Percentiles rank a stretch among this genome's conserved stretches.
Evolutionary conservation across 1,140 invertebrate species (phyloP).

Genomic region (Oedothorax gibbosus): DNA sequence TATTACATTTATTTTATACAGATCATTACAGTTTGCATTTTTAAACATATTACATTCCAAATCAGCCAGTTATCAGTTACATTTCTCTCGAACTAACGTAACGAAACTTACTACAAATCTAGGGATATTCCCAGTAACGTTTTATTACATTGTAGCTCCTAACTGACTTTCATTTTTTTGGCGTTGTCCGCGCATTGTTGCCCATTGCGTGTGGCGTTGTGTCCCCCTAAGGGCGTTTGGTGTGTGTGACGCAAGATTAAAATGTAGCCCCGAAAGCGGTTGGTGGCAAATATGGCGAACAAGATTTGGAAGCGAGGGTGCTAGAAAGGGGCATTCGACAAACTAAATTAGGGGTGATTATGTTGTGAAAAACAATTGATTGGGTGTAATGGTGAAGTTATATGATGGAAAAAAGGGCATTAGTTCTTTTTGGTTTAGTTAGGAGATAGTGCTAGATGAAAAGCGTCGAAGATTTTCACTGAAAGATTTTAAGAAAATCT

Average conservation of each 20-base stretch:
- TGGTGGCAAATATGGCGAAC: conserved; percentile 47
- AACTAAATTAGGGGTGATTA: background rate
- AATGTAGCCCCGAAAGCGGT: conserved; percentile 24
- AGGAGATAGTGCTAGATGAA: too few species aligned
- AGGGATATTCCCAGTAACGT: conserved; percentile 30
- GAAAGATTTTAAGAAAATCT: too few species aligned
- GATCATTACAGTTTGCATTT: too few species aligned
- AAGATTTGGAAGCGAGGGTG: conserved; percentile 30
- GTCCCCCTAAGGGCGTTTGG: conserved; percentile 16
- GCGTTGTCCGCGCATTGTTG: conserved; percentile 17
- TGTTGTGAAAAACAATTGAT: too few species aligned
- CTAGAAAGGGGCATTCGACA: conserved; percentile 7
- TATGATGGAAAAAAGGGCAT: too few species aligned
- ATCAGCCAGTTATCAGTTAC: too few species aligned
- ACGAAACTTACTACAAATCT: background rate
- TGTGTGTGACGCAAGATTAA: conserved; percentile 41
- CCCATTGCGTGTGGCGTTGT: conserved; percentile 11
- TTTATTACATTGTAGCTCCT: conserved; percentile 46
- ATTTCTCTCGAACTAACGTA: too few species aligned
- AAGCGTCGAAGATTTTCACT: too few species aligned
- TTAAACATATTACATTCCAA: too few species aligned
- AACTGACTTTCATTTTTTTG: conserved; percentile 16
- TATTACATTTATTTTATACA: too few species aligned
- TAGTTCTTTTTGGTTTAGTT: too few species aligned
- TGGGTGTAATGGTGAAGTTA: too few species aligned